A percentile compares a stretch with the other conserved stretches of the same genome.
Evolutionary conservation across 1,140 invertebrate genomes (phyloP).

Genomic region (Chironomus tepperi): DNA sequence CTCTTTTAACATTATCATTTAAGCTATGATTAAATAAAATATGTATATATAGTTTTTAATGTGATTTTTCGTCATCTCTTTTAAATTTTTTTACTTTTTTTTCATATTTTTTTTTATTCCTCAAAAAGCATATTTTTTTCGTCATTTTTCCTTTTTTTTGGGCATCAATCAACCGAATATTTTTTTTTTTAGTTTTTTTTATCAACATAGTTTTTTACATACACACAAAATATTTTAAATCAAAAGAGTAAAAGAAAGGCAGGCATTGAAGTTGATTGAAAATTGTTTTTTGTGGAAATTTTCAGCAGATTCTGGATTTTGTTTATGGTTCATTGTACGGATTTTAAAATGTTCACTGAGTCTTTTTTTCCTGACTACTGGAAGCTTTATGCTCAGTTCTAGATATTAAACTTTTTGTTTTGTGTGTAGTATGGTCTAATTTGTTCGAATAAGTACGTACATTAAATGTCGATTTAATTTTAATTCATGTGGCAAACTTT

Average conservation of each 20-base stretch:
- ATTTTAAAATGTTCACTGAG: too few relatives aligned
- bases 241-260: background rate
- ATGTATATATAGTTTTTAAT: background rate
- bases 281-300: too few relatives aligned
- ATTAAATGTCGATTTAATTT: too few relatives aligned
- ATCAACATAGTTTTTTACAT: background rate
- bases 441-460: too few relatives aligned
- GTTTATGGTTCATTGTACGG: too few relatives aligned
- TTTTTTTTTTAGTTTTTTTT: background rate
- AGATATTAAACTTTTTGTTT: too few relatives aligned
- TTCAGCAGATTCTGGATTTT: too few relatives aligned
- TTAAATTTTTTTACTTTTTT: background rate
- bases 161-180: background rate
- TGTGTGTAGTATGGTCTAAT: too few relatives aligned
- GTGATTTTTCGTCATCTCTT: background rate
- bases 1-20: slow-evolving; percentile 5
- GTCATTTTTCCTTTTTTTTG: background rate
- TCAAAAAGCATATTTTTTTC: background rate
- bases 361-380: too few relatives aligned
- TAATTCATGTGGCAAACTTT: too few relatives aligned
- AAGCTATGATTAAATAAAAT: slow-evolving; percentile 17
- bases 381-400: too few relatives aligned
- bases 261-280: too few relatives aligned
- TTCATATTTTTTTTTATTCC: background rate
- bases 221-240: slow-evolving; percentile 3